Conservation (phyloP, 2,888 invertebrate genomes). For the Euplagia quadripunctaria region DNA sequence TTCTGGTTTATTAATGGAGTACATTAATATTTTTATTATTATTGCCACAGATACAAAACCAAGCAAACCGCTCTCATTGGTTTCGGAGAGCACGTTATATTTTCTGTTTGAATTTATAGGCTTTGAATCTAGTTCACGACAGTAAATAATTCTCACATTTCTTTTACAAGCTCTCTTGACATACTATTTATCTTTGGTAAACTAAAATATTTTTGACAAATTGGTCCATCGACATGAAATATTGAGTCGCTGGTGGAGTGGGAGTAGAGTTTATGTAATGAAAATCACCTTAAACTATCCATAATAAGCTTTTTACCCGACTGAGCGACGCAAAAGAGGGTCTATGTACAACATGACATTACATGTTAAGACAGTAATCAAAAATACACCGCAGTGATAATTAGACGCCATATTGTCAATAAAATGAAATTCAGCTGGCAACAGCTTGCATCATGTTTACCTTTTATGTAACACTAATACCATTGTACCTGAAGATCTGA, state of each 20-base stretch:
- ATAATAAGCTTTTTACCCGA: too few species aligned
- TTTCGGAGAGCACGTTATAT: conserved; percentile 37
- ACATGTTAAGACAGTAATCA: too few species aligned
- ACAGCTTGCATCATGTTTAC: too few species aligned
- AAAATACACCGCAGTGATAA: too few species aligned
- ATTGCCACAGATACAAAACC: conserved; percentile 19
- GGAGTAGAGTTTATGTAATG: neutral
- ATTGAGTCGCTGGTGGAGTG: neutral
- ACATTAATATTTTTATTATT: neutral
- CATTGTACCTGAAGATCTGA: too few species aligned
- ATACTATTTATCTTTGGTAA: conserved; percentile 18
- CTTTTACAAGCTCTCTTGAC: conserved; percentile 26
- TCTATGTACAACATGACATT: too few species aligned
- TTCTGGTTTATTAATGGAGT: neutral
- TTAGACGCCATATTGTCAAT: too few species aligned
- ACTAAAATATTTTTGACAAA: conserved; percentile 24
- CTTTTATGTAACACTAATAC: too few species aligned
- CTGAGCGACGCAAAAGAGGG: too few species aligned
- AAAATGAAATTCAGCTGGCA: too few species aligned
- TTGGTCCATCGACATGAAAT: neutral
- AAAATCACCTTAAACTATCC: too few species aligned
- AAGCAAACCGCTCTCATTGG: conserved; percentile 31
- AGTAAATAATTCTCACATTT: conserved; percentile 47
- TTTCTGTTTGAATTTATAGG: conserved; percentile 48
- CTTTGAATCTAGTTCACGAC: conserved; percentile 39